Conservation (phyloP, 2,888 invertebrate genomes). For the Leptinotarsa tumamoca region DNA sequence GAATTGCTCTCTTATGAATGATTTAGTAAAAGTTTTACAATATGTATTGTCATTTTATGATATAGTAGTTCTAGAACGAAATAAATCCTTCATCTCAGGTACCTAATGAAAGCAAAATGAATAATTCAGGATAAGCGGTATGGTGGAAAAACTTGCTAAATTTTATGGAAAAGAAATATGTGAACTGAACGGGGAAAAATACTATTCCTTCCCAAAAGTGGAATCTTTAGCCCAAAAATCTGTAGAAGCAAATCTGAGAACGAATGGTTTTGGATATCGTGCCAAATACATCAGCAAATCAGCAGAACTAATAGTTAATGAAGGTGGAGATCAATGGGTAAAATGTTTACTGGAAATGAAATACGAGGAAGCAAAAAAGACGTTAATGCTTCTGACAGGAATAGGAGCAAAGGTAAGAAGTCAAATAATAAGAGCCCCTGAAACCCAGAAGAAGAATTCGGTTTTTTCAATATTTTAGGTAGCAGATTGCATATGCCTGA, state of each 20-base stretch:
- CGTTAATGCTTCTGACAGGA: constrained; percentile 85
- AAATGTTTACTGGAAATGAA: constrained; percentile 73
- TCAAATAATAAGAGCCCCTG: background rate
- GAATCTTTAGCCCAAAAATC: constrained; percentile 70
- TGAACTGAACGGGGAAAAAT: constrained; percentile 72
- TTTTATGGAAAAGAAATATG: constrained; percentile 85
- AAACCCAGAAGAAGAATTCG: background rate
- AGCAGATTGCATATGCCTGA: constrained; percentile 96
- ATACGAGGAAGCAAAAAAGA: constrained; percentile 79
- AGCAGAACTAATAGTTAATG: constrained; percentile 73
- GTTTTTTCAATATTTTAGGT: constrained; percentile 71
- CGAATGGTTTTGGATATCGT: constrained; percentile 87
- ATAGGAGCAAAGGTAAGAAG: constrained; percentile 88
- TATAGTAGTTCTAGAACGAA: background rate
- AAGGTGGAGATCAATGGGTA: constrained; percentile 83
- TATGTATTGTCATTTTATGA: background rate
- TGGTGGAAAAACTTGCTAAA: constrained; percentile 90
- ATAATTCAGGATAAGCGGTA: constrained; percentile 79
- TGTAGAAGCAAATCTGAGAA: constrained; percentile 79
- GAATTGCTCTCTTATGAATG: too few species aligned
- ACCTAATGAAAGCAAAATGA: constrained; percentile 18
- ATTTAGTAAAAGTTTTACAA: background rate
- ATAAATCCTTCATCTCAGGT: background rate
- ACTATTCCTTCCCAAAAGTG: constrained; percentile 86
- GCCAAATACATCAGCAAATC: constrained; percentile 87